A percentile compares a stretch with the other conserved stretches of the same genome.
Conservation (phyloP, 1,140 invertebrate species). For the Philopotamus ludificatus region DNA sequence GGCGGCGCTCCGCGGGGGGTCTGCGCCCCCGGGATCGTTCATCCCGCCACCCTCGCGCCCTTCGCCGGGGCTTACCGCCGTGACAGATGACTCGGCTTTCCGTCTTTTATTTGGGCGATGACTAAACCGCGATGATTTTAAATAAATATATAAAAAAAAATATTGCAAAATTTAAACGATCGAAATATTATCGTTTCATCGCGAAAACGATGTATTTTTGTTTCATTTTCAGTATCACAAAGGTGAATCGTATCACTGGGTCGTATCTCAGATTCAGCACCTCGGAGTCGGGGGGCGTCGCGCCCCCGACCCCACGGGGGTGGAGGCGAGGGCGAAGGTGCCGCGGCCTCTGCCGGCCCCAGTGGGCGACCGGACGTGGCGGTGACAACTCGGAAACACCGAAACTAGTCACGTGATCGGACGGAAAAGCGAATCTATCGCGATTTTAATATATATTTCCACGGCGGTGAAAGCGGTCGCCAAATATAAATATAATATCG, state of each 20-base stretch:
- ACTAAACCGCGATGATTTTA: too few relatives aligned
- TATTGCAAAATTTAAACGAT: too few relatives aligned
- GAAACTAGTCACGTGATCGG: constrained; percentile 9
- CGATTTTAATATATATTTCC: too few relatives aligned
- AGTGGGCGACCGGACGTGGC: constrained; percentile 19
- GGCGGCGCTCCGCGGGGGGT: constrained; percentile 25
- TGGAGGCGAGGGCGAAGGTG: neutral
- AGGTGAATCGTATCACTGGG: too few relatives aligned
- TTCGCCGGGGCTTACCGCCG: constrained; percentile 1
- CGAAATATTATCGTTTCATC: too few relatives aligned
- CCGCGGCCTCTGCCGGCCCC: constrained; percentile 9
- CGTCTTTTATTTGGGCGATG: neutral
- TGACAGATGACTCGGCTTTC: constrained; percentile 13
- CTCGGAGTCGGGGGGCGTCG: neutral
- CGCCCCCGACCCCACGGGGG: neutral
- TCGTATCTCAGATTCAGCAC: too few relatives aligned
- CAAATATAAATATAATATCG: neutral
- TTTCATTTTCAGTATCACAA: too few relatives aligned
- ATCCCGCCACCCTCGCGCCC: neutral
- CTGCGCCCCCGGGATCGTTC: constrained; percentile 23
- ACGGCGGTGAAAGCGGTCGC: neutral
- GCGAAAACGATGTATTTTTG: too few relatives aligned
- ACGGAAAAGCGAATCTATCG: too few relatives aligned
- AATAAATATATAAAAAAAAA: too few relatives aligned
- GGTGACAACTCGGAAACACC: constrained; percentile 17